A percentile compares a stretch with the other conserved stretches of the same genome.
phyloP scores from a whole-genome alignment of 1,140 invertebrate genomes.

The Temnothorax nylanderi region DNA sequence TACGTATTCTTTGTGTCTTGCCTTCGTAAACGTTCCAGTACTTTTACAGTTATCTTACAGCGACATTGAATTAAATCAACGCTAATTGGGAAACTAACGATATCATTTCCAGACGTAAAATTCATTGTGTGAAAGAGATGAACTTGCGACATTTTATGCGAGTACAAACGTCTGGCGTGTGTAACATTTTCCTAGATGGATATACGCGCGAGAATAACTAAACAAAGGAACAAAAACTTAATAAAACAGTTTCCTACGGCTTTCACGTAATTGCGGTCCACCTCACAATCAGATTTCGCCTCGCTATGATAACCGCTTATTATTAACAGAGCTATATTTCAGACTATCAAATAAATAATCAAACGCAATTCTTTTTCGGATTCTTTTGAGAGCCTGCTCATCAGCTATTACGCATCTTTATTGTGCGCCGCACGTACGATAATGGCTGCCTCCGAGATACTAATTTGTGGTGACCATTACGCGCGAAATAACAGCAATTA shows the following conservation, averaged over 20 bases:
- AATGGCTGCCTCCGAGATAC: not conserved
- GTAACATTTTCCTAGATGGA: not conserved
- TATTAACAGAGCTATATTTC: slow-evolving; percentile 10
- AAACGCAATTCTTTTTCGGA: not conserved
- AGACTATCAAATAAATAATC: not conserved
- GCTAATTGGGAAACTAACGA: not conserved
- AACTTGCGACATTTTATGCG: slow-evolving; percentile 22
- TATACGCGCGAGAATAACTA: slow-evolving; percentile 11
- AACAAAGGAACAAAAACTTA: not conserved
- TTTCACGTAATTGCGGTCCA: slow-evolving; percentile 2
- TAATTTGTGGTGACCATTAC: slow-evolving; percentile 34
- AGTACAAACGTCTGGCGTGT: not conserved
- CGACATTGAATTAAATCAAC: not conserved
- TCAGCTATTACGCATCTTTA: not conserved
- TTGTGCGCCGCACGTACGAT: not conserved
- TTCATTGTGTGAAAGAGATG: slow-evolving; percentile 11
- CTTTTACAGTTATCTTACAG: not conserved
- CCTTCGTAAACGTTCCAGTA: not conserved
- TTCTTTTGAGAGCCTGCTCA: not conserved
- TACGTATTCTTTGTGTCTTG: not conserved
- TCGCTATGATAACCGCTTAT: not conserved
- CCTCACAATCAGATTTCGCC: not conserved
- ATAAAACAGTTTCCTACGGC: not conserved
- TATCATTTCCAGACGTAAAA: not conserved
- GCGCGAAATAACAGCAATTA: slow-evolving; percentile 38